phyloP scores from a whole-genome alignment of 2,888 invertebrate species.

The Steinernema carpocapsae region DNA sequence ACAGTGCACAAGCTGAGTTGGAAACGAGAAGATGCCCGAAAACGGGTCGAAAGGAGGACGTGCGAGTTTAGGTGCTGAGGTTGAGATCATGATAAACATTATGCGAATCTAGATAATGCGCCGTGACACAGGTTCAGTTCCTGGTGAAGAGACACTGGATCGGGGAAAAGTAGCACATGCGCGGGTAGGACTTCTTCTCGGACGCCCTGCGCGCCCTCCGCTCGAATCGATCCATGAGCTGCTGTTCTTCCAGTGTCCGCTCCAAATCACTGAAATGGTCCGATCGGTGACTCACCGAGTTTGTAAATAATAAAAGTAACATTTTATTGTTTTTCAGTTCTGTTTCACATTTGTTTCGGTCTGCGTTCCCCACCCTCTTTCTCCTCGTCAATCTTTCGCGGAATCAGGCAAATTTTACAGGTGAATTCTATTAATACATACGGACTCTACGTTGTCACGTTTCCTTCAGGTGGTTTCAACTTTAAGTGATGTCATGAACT shows the following conservation, averaged over 20 bases:
- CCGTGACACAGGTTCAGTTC: background rate
- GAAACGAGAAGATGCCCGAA: background rate
- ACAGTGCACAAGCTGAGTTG: background rate
- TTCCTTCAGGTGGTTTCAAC: too few relatives aligned
- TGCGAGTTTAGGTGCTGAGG: background rate
- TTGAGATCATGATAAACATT: conserved; percentile 19
- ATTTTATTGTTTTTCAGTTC: too few relatives aligned
- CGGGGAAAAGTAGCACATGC: conserved; percentile 63
- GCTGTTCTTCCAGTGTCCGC: background rate
- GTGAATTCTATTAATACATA: too few relatives aligned
- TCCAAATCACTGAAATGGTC: conserved; percentile 18
- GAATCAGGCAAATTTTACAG: too few relatives aligned
- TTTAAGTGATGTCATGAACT: too few relatives aligned
- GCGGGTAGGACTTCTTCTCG: conserved; percentile 61
- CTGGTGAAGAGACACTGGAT: conserved; percentile 51
- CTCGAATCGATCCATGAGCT: conserved; percentile 19
- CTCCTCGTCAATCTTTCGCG: too few relatives aligned
- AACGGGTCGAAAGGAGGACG: background rate
- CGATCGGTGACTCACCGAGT: too few relatives aligned
- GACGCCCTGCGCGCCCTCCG: conserved; percentile 44
- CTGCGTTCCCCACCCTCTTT: too few relatives aligned
- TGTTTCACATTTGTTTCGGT: too few relatives aligned
- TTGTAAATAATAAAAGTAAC: too few relatives aligned
- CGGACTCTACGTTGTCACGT: too few relatives aligned
- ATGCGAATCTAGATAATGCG: conserved; percentile 19